phyloP scores from a whole-genome alignment of 2,797 vertebrate species.

The Rhinichthys osculus region DNA sequence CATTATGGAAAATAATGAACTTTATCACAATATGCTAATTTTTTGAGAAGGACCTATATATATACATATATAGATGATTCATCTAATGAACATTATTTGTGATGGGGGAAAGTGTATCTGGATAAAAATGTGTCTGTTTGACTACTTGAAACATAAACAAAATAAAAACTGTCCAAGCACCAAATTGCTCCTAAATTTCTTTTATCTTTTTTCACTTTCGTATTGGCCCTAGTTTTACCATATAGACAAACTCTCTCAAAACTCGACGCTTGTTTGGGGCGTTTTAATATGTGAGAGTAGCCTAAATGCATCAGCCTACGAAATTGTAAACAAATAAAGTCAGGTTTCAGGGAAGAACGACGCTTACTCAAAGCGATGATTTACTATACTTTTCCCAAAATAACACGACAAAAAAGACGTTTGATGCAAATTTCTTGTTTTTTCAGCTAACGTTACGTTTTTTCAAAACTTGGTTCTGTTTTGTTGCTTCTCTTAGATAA shows the following conservation, averaged over 20 bases:
- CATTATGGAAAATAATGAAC: too few species aligned
- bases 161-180: not conserved
- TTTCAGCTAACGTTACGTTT: not conserved
- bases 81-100: not conserved
- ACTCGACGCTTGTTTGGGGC: not conserved
- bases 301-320: not conserved
- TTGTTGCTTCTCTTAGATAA: not conserved
- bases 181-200: not conserved
- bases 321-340: slow-evolving; percentile 4
- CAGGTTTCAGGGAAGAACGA: not conserved
- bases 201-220: not conserved
- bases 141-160: too few species aligned
- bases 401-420: not conserved
- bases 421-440: not conserved
- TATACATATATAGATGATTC: not conserved
- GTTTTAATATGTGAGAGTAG: not conserved
- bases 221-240: too few species aligned
- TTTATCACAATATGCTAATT: too few species aligned
- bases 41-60: too few species aligned
- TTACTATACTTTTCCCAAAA: too few species aligned
- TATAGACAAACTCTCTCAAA: not conserved
- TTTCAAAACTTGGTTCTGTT: not conserved
- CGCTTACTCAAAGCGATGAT: not conserved
- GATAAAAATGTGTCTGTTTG: not conserved
- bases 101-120: not conserved